phyloP scores from a whole-genome alignment of 2,113 vertebrate species.

The Tachycineta bicolor region DNA sequence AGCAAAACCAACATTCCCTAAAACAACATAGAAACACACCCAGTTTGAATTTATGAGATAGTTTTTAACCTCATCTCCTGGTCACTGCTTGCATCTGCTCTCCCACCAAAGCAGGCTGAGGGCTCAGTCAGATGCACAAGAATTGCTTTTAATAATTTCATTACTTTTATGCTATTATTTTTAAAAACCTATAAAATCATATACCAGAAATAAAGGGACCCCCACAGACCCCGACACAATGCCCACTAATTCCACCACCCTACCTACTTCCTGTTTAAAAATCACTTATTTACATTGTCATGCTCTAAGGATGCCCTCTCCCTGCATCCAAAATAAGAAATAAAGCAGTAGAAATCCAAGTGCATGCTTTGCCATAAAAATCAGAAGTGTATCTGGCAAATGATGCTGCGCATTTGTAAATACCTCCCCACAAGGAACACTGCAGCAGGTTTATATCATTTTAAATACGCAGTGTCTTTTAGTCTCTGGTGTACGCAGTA shows the following conservation, averaged over 20 bases:
- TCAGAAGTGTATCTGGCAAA: not conserved
- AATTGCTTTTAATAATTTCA: not conserved
- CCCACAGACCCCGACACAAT: not conserved
- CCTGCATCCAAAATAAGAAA: not conserved
- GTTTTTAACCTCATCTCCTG: not conserved
- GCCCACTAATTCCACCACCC: not conserved
- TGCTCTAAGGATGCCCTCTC: not conserved
- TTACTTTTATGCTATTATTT: not conserved
- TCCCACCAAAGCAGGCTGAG: not conserved
- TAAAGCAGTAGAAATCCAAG: not conserved
- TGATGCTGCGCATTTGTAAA: not conserved
- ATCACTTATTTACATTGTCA: not conserved
- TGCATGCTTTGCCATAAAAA: not conserved
- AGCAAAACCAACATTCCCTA: not conserved
- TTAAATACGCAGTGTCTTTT: conserved; percentile 24
- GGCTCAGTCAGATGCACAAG: not conserved
- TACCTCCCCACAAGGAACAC: conserved; percentile 13
- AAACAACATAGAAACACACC: not conserved
- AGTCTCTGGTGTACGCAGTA: conserved; percentile 26
- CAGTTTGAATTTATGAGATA: not conserved
- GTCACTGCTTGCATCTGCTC: not conserved
- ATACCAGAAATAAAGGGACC: not conserved
- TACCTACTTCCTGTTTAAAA: not conserved
- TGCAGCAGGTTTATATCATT: conserved; percentile 54
- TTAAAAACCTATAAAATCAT: not conserved